phyloP scores from a whole-genome alignment of 2,113 vertebrate genomes.

The Ardeotis arabs region DNA sequence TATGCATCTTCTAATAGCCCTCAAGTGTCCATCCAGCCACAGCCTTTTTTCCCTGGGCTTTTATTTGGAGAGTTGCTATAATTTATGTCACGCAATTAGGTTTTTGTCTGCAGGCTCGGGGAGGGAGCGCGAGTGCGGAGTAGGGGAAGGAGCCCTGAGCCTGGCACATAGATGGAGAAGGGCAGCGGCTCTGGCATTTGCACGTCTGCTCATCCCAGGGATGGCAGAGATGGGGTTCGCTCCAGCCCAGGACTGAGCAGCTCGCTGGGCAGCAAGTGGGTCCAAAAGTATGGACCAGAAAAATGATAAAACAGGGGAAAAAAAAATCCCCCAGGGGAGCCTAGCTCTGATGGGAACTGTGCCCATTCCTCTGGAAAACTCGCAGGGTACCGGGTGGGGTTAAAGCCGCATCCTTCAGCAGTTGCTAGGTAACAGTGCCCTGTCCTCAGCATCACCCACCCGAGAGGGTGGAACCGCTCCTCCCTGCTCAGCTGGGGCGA shows the following conservation, averaged over 20 bases:
- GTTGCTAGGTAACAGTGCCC: conserved; percentile 29
- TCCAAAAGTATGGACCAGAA: not conserved
- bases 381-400: accelerated
- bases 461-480: not conserved
- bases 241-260: not conserved
- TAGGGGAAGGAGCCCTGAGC: not conserved
- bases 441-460: not conserved
- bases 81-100: conserved; percentile 58
- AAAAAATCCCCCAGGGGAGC: accelerated
- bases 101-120: conserved; percentile 38
- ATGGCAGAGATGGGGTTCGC: not conserved
- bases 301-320: accelerated
- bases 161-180: not conserved
- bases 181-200: not conserved
- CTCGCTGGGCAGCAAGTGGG: too few relatives aligned
- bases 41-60: conserved; percentile 27
- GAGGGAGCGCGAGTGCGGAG: not conserved
- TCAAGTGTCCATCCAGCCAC: conserved; percentile 58
- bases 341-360: not conserved
- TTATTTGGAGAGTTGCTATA: conserved; percentile 56
- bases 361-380: not conserved
- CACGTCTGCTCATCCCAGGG: too few relatives aligned
- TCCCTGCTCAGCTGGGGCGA: not conserved
- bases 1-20: conserved; percentile 67
- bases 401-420: not conserved